Evolutionary conservation across 2,113 vertebrate species (phyloP), one percentile per base, ranked within the genome.

Genomic region (Cyanistes caeruleus): DNA sequence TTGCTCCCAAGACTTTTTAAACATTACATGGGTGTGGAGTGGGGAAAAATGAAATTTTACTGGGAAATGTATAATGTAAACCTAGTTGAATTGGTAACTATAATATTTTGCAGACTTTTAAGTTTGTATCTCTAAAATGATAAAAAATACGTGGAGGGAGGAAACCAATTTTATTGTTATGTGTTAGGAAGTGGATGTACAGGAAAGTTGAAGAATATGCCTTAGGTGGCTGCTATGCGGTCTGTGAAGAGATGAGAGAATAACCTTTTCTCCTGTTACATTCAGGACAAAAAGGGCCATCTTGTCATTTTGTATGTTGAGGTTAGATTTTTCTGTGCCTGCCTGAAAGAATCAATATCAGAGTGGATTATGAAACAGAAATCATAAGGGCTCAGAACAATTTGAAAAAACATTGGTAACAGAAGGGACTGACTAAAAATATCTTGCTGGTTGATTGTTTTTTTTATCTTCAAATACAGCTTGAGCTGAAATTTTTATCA

Each of bases 401-500:
- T 60, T 69, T 77, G 55, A 49, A 62, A 67, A 69, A 92, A 43
- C 30, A 82, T 65, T 62, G 60, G 55, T 62, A 87, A 70, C 67
- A 75, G 72, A 88, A 55, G 48, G 77, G 75, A 20, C 35, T 39
- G 51, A 53, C 83, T 77, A 56, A 82, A 95, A 91, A 68, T 82
- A 79, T 65, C 74, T 53, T 78, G 13, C 30, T 89, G 12, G 28
- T 69, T 89, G 46, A 59, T 91, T 82, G 24, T 10, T 78, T 91
- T 81, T 81, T 88, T 83, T 69, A 49, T 93, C 74, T 79, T 91
- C 49, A 83, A 65, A 74, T 87, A 67, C 25, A 39, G 6, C 30
- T 76, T 86, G 43, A 88, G 22, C 58, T 89, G 79, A 59, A 89
- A 85, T 91, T 95, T 87, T 95, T 89, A 68, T 77, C 56, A 72